These are phyloP conservation scores for Adela reaumurella DNA, from an alignment of 2,888 invertebrate genomes.

Conservation along the genomic window DNA sequence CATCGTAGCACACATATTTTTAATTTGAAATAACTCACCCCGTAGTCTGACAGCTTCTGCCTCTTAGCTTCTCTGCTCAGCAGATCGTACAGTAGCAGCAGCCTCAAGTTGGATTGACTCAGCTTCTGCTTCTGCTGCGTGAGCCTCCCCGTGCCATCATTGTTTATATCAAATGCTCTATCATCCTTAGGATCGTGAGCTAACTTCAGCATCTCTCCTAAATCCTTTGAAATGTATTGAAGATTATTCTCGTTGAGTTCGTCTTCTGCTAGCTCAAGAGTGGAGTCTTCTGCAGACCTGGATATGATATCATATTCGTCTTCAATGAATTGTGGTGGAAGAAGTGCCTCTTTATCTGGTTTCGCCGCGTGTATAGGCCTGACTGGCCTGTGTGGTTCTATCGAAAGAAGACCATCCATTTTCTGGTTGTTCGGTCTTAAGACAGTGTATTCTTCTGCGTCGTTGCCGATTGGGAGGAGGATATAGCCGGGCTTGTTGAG, in stretches of 20 bases:
- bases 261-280: slow-evolving; percentile 18
- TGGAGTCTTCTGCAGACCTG: background rate
- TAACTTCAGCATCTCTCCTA: slow-evolving; percentile 40
- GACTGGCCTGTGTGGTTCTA: slow-evolving; percentile 28
- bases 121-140: slow-evolving; percentile 49
- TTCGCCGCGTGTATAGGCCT: slow-evolving; percentile 36
- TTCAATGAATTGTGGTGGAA: slow-evolving; percentile 27
- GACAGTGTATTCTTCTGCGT: slow-evolving; percentile 31
- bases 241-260: slow-evolving; percentile 38
- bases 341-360: slow-evolving; percentile 22
- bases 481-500: slow-evolving; percentile 22
- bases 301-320: background rate
- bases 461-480: slow-evolving; percentile 32
- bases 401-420: slow-evolving; percentile 30
- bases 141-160: slow-evolving; percentile 27
- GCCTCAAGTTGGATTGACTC: slow-evolving; percentile 55
- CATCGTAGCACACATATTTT: too few species aligned
- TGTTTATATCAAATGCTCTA: slow-evolving; percentile 34
- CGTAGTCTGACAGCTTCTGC: slow-evolving; percentile 58
- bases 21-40: slow-evolving; percentile 50
- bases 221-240: slow-evolving; percentile 38
- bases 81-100: slow-evolving; percentile 60
- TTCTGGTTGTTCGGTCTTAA: slow-evolving; percentile 29
- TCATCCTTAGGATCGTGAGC: slow-evolving; percentile 34
- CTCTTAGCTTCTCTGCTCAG: slow-evolving; percentile 64